Conservation (phyloP, 2,888 invertebrate species). For the Synergus laeviventris region DNA sequence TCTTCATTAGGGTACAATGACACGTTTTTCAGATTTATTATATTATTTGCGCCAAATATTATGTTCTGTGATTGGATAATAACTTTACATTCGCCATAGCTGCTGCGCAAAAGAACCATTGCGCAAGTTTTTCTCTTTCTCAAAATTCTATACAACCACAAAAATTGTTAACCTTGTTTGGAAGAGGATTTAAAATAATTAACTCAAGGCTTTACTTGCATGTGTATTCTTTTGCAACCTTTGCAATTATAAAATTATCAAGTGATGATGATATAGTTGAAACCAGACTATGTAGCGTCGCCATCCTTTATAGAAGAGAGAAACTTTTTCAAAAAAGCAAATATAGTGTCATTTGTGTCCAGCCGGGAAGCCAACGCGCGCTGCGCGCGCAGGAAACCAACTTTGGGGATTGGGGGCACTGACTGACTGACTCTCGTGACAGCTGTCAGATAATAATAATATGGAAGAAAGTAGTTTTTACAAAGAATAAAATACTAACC, state of each 20-base stretch:
- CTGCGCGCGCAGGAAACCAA: too few relatives aligned
- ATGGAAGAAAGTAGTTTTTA: constrained; percentile 41
- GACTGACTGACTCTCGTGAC: constrained; percentile 48
- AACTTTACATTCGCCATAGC: not conserved
- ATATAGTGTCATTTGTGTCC: too few relatives aligned
- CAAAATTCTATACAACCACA: not conserved
- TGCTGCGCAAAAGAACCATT: not conserved
- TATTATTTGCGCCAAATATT: not conserved
- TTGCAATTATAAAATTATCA: too few relatives aligned
- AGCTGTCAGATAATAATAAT: constrained; percentile 56
- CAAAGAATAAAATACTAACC: constrained; percentile 24
- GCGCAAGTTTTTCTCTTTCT: not conserved
- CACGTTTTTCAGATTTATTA: not conserved
- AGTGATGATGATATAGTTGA: too few relatives aligned
- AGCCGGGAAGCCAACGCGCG: too few relatives aligned
- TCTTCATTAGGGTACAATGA: not conserved
- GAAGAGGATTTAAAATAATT: too few relatives aligned
- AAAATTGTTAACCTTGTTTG: constrained; percentile 28
- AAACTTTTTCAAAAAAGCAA: too few relatives aligned
- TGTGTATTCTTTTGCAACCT: too few relatives aligned
- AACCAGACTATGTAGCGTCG: too few relatives aligned
- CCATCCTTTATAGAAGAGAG: too few relatives aligned
- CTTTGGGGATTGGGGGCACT: too few relatives aligned
- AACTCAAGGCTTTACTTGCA: too few relatives aligned
- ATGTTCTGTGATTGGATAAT: not conserved